These are phyloP conservation scores for Lepidochrysops patricia DNA, from an alignment of 2,888 invertebrate species.

Conservation along the genomic window DNA sequence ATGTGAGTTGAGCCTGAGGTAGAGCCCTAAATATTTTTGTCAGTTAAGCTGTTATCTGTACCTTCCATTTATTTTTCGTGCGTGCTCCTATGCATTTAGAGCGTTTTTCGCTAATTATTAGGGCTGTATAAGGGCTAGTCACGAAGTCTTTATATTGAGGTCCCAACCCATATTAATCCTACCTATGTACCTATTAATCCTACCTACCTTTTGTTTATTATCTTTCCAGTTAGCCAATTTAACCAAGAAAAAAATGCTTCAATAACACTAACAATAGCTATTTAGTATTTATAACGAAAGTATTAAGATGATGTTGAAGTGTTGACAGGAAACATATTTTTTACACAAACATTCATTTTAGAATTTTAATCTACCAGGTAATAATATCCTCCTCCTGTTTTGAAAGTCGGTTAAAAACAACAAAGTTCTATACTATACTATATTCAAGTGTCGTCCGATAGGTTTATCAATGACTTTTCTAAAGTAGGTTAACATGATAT, in stretches of 20 bases:
- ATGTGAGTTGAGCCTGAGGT: no score
- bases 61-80: neutral
- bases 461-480: conserved; percentile 12
- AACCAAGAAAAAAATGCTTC: no score
- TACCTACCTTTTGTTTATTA: neutral
- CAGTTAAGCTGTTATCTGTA: no score
- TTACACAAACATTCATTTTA: no score
- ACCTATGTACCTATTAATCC: neutral
- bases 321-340: no score
- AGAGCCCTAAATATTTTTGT: no score
- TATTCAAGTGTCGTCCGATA: conserved; percentile 24
- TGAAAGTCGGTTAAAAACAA: no score
- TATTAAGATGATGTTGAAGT: no score
- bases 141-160: neutral
- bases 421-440: neutral
- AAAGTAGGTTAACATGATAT: conserved; percentile 50
- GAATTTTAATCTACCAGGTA: no score
- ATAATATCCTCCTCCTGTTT: no score
- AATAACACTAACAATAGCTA: no score
- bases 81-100: neutral
- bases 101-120: neutral
- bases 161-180: neutral
- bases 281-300: no score
- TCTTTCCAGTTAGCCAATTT: neutral
- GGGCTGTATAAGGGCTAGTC: neutral